A percentile compares a stretch with the other conserved stretches of the same genome.
Evolutionary conservation across 2,888 invertebrate genomes (phyloP).

Genomic region (Catocala nupta): DNA sequence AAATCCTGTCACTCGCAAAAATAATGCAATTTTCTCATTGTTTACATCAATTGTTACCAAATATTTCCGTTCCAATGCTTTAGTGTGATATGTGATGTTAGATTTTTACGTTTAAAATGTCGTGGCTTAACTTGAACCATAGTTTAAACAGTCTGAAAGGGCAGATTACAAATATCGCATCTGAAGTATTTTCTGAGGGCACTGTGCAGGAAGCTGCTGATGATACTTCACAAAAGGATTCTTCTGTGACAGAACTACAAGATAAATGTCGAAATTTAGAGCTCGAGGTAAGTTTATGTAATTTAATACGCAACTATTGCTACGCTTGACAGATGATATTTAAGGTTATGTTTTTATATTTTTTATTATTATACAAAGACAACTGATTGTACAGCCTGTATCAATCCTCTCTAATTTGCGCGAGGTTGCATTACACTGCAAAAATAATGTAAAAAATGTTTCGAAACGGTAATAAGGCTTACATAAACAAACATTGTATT

Average conservation of each 20-base stretch:
- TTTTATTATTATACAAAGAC: constrained; percentile 44
- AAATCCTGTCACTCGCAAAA: constrained; percentile 77
- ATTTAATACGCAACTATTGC: constrained; percentile 34
- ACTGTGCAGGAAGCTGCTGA: constrained; percentile 81
- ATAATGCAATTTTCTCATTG: constrained; percentile 82
- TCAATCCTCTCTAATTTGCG: constrained; percentile 39
- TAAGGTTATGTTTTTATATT: constrained; percentile 82
- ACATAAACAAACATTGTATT: constrained; percentile 31
- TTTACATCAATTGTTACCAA: constrained; percentile 69
- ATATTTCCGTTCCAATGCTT: constrained; percentile 58
- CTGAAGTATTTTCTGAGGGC: constrained; percentile 94
- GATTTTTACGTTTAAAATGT: constrained; percentile 79
- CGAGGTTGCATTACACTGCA: constrained; percentile 31
- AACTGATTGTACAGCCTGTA: constrained; percentile 27
- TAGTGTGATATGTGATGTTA: constrained; percentile 71
- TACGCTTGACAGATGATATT: constrained; percentile 67
- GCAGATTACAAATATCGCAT: constrained; percentile 95
- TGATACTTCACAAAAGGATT: constrained; percentile 53
- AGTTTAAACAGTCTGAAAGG: constrained; percentile 92
- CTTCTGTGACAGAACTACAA: constrained; percentile 83
- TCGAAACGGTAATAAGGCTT: constrained; percentile 23
- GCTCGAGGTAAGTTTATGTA: constrained; percentile 85
- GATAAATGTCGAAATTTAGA: constrained; percentile 87
- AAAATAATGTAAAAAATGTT: constrained; percentile 19
- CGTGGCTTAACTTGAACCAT: constrained; percentile 90